Conservation (phyloP, 2,888 invertebrate species). For the Tridacna gigas region DNA sequence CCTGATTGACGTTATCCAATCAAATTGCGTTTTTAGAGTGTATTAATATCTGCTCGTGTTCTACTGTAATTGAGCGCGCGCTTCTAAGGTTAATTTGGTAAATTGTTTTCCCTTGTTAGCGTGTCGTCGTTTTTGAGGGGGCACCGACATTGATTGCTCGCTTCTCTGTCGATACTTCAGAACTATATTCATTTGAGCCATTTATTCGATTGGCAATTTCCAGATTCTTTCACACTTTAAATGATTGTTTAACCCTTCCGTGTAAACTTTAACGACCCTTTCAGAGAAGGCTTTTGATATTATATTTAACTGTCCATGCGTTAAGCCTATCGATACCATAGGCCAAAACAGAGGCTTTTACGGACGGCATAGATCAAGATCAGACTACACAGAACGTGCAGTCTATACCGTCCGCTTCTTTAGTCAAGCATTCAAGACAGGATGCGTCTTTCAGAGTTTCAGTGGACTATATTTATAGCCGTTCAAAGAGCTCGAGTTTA, state of each 20-base stretch:
- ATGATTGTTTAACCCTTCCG: no score
- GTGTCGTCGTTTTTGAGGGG: constrained; percentile 7
- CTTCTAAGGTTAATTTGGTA: constrained; percentile 54
- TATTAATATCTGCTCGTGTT: constrained; percentile 48
- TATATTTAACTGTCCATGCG: no score
- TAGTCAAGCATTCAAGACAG: no score
- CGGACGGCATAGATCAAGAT: no score
- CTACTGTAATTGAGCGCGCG: constrained; percentile 50
- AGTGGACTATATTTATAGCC: no score
- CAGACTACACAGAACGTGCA: no score
- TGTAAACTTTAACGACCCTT: not conserved
- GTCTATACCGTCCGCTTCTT: no score
- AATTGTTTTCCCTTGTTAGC: constrained; percentile 55
- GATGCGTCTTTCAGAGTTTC: no score
- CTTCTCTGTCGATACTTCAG: constrained; percentile 2
- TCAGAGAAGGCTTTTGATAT: not conserved
- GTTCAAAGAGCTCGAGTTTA: no score
- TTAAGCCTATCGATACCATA: no score
- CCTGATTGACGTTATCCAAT: constrained; percentile 50
- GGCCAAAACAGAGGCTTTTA: no score
- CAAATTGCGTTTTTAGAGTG: constrained; percentile 38
- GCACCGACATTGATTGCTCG: not conserved
- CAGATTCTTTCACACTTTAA: no score
- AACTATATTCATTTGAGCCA: not conserved
- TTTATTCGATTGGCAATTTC: not conserved